Base-by-base conservation (phyloP, 2,888 invertebrate genomes). In the Scaptodrosophila latifasciaeformis region DNA sequence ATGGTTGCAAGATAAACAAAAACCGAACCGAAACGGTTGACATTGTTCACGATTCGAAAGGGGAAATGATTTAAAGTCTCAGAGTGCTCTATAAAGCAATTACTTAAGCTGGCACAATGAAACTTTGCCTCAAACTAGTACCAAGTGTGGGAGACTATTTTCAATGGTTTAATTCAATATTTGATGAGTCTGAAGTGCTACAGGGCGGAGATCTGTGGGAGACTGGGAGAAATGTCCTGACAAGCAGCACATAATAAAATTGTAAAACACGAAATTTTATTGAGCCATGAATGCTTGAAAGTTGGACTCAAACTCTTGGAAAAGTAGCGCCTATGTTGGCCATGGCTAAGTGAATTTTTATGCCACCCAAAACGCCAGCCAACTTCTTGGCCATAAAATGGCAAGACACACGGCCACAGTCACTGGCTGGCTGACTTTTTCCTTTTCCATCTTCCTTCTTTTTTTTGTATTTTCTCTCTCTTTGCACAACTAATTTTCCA, bases 241-340 rank as follows among this genome's bases (percentile, higher is more conserved):
- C 74, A 49, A 57, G 66, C 81, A 54, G 34, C 79, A 72, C 72
- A 71, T 79, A 81, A 81, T 82, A 83, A 83, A 81, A 82, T 83
- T 81, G 82, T 81, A 83, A 81, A 62, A 83, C 72, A 81, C 66
- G 63, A 70, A 68, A 69, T 75, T 82, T 82, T 81, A 81, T 81
- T 75, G 74, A 54, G 59, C 46, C n/a, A n/a, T n/a, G n/a, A n/a
- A n/a, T n/a, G n/a, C n/a, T n/a, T n/a, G n/a, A n/a, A n/a, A n/a
- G n/a, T n/a, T 18, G 27, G 48, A 47, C 54, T 56, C 15, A 43
- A 59, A 3, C 51, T 59, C 46, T 39, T 51, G 40, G 52, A n/a
- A 13, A 6, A 34, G 12, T 34, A 13, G 0, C 34, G 10, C 5
- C 4, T 4, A 27, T 9, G 4, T 27, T 27, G 34, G 34, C 34